These are phyloP conservation scores for Ectropis crepuscularia DNA, from an alignment of 2,888 invertebrate species.

Conservation along the genomic window DNA sequence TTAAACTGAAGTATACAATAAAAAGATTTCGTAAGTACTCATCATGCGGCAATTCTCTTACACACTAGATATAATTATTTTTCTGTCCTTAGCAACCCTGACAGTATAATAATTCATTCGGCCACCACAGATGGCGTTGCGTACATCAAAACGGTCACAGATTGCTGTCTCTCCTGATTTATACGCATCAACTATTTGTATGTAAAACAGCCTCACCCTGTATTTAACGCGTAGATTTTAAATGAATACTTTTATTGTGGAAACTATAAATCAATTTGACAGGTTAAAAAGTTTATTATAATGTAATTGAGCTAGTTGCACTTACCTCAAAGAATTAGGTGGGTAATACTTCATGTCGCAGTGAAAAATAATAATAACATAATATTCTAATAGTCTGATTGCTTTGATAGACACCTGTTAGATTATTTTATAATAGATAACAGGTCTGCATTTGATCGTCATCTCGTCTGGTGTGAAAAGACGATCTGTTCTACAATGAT, in stretches of 20 bases:
- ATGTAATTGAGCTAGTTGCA: slow-evolving; percentile 9
- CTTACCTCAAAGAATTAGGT: background rate
- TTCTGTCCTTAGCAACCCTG: slow-evolving; percentile 57
- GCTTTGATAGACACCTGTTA: background rate
- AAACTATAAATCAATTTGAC: slow-evolving; percentile 22
- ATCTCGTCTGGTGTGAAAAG: too few relatives aligned
- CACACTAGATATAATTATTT: background rate
- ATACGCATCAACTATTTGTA: slow-evolving; percentile 74
- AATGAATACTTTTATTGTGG: slow-evolving; percentile 23
- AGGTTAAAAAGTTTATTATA: slow-evolving; percentile 26
- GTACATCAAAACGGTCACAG: slow-evolving; percentile 80
- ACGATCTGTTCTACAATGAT: too few relatives aligned
- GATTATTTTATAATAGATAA: background rate
- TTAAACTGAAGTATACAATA: too few relatives aligned
- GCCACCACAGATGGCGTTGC: slow-evolving; percentile 83
- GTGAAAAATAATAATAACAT: too few relatives aligned
- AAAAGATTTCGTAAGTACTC: too few relatives aligned
- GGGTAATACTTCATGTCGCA: background rate
- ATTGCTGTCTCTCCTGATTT: slow-evolving; percentile 79
- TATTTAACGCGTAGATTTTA: slow-evolving; percentile 40
- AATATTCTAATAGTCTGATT: too few relatives aligned
- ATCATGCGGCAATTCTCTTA: too few relatives aligned
- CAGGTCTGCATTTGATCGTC: too few relatives aligned
- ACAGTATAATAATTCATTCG: slow-evolving; percentile 78
- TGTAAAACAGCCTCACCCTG: slow-evolving; percentile 64